Percentiles rank a stretch among this genome's conserved stretches.
phyloP scores from a whole-genome alignment of 2,797 vertebrate genomes.

The Poeciliopsis presidionis region DNA sequence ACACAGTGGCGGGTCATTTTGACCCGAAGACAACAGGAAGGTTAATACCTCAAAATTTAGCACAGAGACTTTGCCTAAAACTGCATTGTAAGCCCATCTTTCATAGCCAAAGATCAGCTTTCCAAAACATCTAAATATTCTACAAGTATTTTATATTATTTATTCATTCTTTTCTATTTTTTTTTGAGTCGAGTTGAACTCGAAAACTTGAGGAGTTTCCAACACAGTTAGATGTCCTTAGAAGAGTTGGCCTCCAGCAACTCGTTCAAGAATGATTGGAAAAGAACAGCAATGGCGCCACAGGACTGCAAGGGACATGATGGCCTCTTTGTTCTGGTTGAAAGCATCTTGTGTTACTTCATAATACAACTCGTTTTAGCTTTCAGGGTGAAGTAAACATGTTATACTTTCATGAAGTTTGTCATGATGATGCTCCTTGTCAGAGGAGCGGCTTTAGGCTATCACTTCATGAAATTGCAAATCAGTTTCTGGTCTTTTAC shows the following conservation, averaged over 20 bases:
- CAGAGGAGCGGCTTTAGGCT: slow-evolving; percentile 45
- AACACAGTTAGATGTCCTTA: slow-evolving; percentile 39
- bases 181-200: slow-evolving; percentile 9
- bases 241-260: slow-evolving; percentile 46
- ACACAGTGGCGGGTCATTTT: too few relatives aligned
- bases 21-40: too few relatives aligned
- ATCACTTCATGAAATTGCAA: slow-evolving; percentile 50
- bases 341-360: slow-evolving; percentile 24
- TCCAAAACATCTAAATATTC: not conserved
- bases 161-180: not conserved
- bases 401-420: slow-evolving; percentile 57
- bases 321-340: slow-evolving; percentile 21
- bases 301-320: slow-evolving; percentile 40
- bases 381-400: slow-evolving; percentile 62
- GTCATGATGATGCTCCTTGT: slow-evolving; percentile 40
- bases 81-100: slow-evolving; percentile 20
- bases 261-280: slow-evolving; percentile 51
- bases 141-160: not conserved
- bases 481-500: slow-evolving; percentile 39
- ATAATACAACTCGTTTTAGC: slow-evolving; percentile 57
- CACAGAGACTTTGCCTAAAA: slow-evolving; percentile 1
- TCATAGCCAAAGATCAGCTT: slow-evolving; percentile 16
- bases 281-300: slow-evolving; percentile 43
- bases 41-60: slow-evolving; percentile 9
- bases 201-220: slow-evolving; percentile 31